Conservation (phyloP, 2,888 invertebrate genomes). For the Oithona nana region DNA sequence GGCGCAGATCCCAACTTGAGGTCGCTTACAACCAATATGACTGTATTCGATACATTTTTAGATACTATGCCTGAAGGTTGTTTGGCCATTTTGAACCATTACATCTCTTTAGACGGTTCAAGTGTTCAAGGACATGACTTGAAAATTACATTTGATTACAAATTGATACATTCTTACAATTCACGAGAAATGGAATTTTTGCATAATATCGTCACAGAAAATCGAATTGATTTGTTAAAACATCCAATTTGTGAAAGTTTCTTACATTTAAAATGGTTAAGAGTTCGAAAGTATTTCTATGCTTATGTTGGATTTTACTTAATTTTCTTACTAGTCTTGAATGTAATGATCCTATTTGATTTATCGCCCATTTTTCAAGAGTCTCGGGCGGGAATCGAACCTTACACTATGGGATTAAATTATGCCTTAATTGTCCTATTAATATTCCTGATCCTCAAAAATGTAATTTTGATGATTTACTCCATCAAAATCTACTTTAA, state of each 20-base stretch:
- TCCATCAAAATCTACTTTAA: conserved; percentile 34
- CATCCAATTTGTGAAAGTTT: conserved; percentile 40
- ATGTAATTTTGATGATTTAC: conserved; percentile 32
- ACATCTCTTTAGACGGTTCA: conserved; percentile 32
- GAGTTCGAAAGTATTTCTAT: conserved; percentile 35
- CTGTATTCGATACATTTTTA: conserved; percentile 37
- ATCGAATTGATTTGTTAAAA: conserved; percentile 33
- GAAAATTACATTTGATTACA: conserved; percentile 33
- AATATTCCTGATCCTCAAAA: neutral
- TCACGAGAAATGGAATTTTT: conserved; percentile 32
- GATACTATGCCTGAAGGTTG: conserved; percentile 36
- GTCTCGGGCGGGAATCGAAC: too few relatives aligned
- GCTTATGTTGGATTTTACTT: conserved; percentile 34
- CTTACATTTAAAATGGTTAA: conserved; percentile 37
- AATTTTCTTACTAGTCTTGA: conserved; percentile 33
- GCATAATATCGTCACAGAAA: conserved; percentile 34
- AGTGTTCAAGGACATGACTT: conserved; percentile 31
- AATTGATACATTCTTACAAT: conserved; percentile 23
- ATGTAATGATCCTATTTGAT: conserved; percentile 23
- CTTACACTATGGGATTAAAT: neutral
- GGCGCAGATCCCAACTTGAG: conserved; percentile 27
- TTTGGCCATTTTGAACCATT: conserved; percentile 35
- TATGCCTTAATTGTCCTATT: conserved; percentile 25
- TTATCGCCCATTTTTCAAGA: neutral
- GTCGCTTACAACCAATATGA: conserved; percentile 23